Evolutionary conservation across 37 sponge, comb jelly and placozoan genomes (phyloP), one percentile per base, ranked within the genome.

Genomic region (Tethya wilhelma): DNA sequence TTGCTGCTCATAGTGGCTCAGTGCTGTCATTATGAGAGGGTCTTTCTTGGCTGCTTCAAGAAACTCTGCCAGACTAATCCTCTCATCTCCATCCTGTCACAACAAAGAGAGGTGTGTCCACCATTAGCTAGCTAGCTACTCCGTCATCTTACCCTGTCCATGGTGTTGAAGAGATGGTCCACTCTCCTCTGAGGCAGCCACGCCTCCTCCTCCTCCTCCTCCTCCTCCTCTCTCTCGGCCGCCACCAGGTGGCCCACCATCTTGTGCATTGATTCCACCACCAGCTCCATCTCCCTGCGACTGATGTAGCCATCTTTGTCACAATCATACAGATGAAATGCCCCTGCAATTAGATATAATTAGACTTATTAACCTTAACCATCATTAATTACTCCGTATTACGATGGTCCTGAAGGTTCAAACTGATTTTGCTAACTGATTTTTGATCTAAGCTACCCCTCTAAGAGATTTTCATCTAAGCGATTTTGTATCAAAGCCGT

Each of bases 101-200:
- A 2, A 46, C 42, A 29, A 32, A 59, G 55, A 41, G 30, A 32
- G 37, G 33, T 66, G 66, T 41, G 44, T 0, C 36, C 55, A 28
- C 39, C 25, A 33, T 9, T 8, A 36, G 40, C 4, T 12, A 37
- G 9, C 34, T 32, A 7, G 9, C 38, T 67, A 9, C 9, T 8
- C 40, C 68, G 6, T 36, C 11, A 38, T 7, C 67, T 36, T 67
- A 80, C 87, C 59, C 32, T 49, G 41, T 88, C 93, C 81, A 88
- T 84, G 58, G 77, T 57, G 30, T 75, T 23, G 49, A 93, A 93
- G 8, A 93, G 69, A 58, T 71, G 69, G 60, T 86, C 71, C 12
- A 93, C 90, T 57, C 94, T 89, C 59, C 79, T 86, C 46, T 89
- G 84, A 1, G 90, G 90, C 1, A 90, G 83, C 58, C 44, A 72